phyloP scores from a whole-genome alignment of 30 jellyfish, hydroid and myxozoan species.

The Clytia hemisphaerica region DNA sequence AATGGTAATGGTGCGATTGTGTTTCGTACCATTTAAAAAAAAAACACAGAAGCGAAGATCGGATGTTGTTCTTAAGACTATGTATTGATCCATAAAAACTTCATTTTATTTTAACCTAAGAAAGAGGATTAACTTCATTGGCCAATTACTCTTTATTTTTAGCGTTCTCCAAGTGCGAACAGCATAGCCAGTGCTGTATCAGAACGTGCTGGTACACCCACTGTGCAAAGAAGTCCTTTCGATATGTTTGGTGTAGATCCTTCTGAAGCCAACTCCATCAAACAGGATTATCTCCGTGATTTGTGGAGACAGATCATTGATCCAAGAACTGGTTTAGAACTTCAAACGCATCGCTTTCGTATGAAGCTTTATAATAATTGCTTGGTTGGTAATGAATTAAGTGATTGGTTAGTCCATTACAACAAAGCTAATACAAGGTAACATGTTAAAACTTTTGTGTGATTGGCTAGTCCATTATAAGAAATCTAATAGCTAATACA shows the following conservation, averaged over 20 bases:
- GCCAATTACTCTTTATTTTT: not conserved
- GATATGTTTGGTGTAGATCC: conserved; percentile 98
- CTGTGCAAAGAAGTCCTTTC: conserved; percentile 58
- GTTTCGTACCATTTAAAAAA: too few species aligned
- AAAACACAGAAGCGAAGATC: too few species aligned
- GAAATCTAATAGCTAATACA: conserved; percentile 67
- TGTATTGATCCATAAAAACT: too few species aligned
- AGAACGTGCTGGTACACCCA: conserved; percentile 43
- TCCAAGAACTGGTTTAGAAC: conserved; percentile 70
- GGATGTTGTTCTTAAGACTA: too few species aligned
- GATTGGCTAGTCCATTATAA: conserved; percentile 82
- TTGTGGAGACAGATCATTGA: conserved; percentile 84
- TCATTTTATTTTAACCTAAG: too few species aligned
- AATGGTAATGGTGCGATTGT: too few species aligned
- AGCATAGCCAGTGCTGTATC: conserved; percentile 1
- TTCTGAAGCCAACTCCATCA: conserved; percentile 72
- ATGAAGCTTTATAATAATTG: conserved; percentile 80
- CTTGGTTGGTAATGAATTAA: conserved; percentile 79
- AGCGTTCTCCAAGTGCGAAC: conserved; percentile 21
- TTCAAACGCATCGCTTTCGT: conserved; percentile 78
- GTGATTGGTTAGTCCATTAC: conserved; percentile 75
- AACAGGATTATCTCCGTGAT: conserved; percentile 74
- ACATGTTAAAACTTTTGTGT: too few species aligned
- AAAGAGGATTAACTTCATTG: not conserved
- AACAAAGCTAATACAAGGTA: conserved; percentile 80